A percentile compares a stretch with the other conserved stretches of the same genome.
Evolutionary conservation across 2,797 vertebrate genomes (phyloP).

Genomic region (Crax fasciolata): DNA sequence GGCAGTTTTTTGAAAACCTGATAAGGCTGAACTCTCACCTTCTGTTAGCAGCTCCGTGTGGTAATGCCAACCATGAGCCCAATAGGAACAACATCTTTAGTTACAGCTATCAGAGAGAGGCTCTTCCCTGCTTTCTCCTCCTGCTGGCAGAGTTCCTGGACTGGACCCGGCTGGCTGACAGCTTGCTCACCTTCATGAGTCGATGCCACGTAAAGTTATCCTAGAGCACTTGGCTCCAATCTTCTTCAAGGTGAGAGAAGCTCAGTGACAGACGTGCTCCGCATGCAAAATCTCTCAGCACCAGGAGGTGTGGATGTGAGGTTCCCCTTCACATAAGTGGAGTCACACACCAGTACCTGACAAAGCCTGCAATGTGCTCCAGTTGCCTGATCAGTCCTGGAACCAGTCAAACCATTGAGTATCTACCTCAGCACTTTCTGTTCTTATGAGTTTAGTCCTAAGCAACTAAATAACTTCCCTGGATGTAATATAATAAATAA

Average conservation of each 20-base stretch:
- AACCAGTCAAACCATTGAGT: neutral
- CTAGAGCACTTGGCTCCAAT: neutral
- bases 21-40: neutral
- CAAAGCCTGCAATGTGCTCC: neutral
- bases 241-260: neutral
- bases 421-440: neutral
- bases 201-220: neutral
- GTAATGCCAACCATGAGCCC: neutral
- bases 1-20: neutral
- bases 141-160: slow-evolving; percentile 40
- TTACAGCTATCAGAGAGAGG: neutral
- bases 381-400: neutral
- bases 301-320: neutral
- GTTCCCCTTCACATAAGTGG: neutral
- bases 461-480: neutral
- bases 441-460: neutral
- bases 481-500: neutral
- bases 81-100: neutral
- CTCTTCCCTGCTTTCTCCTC: neutral
- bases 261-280: neutral
- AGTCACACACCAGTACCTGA: neutral
- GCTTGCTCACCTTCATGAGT: neutral
- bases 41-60: neutral
- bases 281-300: neutral
- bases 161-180: neutral